Evolutionary conservation across 1,140 invertebrate genomes (phyloP), one percentile per base, ranked within the genome.

Genomic region (Laupala kohalensis): DNA sequence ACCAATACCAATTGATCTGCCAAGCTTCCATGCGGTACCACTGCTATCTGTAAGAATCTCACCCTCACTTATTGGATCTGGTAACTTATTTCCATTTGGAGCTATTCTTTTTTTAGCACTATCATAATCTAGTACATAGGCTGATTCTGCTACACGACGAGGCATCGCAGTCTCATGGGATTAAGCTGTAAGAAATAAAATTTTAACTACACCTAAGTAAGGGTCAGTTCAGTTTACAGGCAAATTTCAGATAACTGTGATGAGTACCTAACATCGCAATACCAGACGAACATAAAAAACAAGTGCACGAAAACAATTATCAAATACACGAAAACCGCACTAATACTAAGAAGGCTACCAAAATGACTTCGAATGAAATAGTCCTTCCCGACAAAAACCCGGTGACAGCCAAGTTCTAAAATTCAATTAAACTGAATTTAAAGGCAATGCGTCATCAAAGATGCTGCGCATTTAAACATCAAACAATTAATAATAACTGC

Each of bases 1-100:
- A 71, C 95, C 95, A 77, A 89, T 85, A 79, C 95, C 95, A 78
- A 97, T 90, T 12, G 91, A 86, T 77, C 90, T 87, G 4, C 95
- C 94, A 64, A 98, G 81, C 75, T 86, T 88, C 96, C 96, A 98
- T 80, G 90, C 83, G 76, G 92, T 92, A 71, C 90, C 89, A 0
- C 82, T 86, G 65, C 92, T 83, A 84, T 97, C 95, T 69, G 85
- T 88, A 29, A 97, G 81, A 65, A 94, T 84, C 78, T 91, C 89
- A 2, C 93, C 94, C 37, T 68, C 71, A 72, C 71, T n/a, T 53
- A 72, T 72, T 15, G 62, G 62, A 64, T 66, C 70, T 28, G 70
- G 70, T 23, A 71, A 66, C 26, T 25, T 26, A 65, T 64, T 71
- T 23, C 70, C 70, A 71, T 66, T 71, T 29, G 70, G 27, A 23